Evolutionary conservation across 1,140 invertebrate genomes (phyloP).

Genomic region (Potamilus streckersoni): DNA sequence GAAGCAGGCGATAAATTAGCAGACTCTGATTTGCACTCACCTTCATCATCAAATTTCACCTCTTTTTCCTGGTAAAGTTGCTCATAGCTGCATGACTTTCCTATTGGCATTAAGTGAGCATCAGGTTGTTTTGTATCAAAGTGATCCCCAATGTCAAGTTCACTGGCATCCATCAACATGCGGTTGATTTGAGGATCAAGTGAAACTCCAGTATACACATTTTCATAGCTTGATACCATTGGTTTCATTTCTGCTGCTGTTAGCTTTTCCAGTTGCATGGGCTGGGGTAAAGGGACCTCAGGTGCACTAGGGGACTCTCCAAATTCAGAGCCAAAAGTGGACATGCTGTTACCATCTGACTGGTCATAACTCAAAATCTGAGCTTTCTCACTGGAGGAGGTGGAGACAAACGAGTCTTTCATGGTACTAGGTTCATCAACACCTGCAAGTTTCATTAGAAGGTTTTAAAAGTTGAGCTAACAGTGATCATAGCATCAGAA

Average conservation of each 20-base stretch:
- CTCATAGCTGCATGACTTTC: conserved; percentile 53
- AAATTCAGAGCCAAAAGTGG: conserved; percentile 42
- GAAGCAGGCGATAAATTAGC: conserved; percentile 26
- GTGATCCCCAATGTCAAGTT: conserved; percentile 53
- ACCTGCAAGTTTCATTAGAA: too few relatives aligned
- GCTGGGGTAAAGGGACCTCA: conserved; percentile 32
- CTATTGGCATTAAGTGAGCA: conserved; percentile 35
- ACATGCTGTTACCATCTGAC: conserved; percentile 38
- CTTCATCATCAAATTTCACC: conserved; percentile 16
- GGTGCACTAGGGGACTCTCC: conserved; percentile 22
- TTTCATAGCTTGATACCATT: conserved; percentile 53
- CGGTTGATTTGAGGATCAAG: conserved; percentile 45
- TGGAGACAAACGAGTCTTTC: conserved; percentile 12
- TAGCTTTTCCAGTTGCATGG: conserved; percentile 32
- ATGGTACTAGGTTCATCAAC: too few relatives aligned
- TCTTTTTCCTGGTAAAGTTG: conserved; percentile 45
- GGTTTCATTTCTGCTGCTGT: conserved; percentile 23
- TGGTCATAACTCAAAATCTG: conserved; percentile 32
- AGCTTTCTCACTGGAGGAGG: conserved; percentile 42
- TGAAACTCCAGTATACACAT: conserved; percentile 50
- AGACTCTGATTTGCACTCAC: conserved; percentile 24
- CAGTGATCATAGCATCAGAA: too few relatives aligned
- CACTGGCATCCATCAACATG: conserved; percentile 45
- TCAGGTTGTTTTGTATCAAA: conserved; percentile 56
- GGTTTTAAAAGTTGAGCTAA: too few relatives aligned